Conservation (phyloP, 2,888 invertebrate species). For the Norana najaformis region DNA sequence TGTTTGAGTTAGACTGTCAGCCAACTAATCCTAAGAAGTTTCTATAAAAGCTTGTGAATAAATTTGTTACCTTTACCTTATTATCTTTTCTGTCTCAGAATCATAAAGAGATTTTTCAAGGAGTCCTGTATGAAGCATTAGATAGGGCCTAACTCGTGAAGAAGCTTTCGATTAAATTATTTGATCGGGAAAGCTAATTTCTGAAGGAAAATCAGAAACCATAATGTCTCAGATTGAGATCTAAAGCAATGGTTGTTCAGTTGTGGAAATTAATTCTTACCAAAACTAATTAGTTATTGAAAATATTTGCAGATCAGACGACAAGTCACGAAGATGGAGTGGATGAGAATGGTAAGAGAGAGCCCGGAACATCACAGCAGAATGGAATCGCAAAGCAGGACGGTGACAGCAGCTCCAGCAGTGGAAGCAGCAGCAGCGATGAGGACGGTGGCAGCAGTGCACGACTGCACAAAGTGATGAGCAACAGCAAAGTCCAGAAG, state of each 20-base stretch:
- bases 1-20: too few species aligned
- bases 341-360: constrained; percentile 33
- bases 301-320: constrained; percentile 14
- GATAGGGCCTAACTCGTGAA: background rate
- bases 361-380: constrained; percentile 30
- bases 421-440: constrained; percentile 7
- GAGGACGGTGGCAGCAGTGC: constrained; percentile 18
- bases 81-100: background rate
- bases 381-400: constrained; percentile 28
- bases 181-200: background rate
- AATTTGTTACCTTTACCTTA: background rate
- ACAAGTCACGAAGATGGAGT: constrained; percentile 26
- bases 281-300: background rate
- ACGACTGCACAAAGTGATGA: constrained; percentile 31
- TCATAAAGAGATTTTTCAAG: background rate
- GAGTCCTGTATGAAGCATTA: background rate
- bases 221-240: background rate
- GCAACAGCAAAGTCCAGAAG: constrained; percentile 24
- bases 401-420: constrained; percentile 22
- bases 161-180: background rate
- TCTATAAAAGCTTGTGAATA: too few species aligned
- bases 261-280: background rate
- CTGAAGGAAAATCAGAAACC: background rate
- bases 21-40: too few species aligned
- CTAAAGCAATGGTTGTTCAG: background rate